Evolutionary conservation across 2,113 vertebrate species (phyloP).

Genomic region (Chloropsis cyanopogon): DNA sequence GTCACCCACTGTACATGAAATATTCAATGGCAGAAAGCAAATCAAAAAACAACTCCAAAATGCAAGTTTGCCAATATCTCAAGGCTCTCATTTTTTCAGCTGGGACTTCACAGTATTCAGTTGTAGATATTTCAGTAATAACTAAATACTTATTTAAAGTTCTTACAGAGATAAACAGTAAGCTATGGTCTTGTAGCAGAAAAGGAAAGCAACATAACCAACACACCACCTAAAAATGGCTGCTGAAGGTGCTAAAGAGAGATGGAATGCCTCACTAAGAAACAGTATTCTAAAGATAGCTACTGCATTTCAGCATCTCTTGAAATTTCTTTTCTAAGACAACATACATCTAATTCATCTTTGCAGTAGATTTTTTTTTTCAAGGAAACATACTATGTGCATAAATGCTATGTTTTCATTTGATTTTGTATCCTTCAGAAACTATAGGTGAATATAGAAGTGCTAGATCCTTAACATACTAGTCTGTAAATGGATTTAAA

Average conservation of each 20-base stretch:
- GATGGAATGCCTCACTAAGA: not conserved
- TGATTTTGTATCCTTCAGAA: conserved; percentile 27
- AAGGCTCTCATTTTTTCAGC: not conserved
- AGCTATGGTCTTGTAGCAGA: not conserved
- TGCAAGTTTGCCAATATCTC: not conserved
- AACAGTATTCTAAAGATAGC: not conserved
- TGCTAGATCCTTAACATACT: not conserved
- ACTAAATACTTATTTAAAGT: not conserved
- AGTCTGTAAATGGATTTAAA: conserved; percentile 50
- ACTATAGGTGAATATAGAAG: not conserved
- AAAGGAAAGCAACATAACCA: not conserved
- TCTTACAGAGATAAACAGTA: not conserved
- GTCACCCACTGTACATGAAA: not conserved
- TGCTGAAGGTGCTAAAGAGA: not conserved
- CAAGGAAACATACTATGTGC: conserved; percentile 41
- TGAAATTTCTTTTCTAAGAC: conserved; percentile 36
- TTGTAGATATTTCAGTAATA: not conserved
- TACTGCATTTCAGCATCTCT: not conserved
- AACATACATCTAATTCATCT: conserved; percentile 7
- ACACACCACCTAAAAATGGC: not conserved
- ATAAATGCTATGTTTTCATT: conserved; percentile 44
- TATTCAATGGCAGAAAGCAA: not conserved
- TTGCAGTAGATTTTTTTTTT: conserved; percentile 10
- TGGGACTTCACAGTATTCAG: not conserved
- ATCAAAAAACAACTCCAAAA: not conserved